Base-by-base conservation (phyloP, 2,888 invertebrate genomes). In the Limnephilus lunatus region DNA sequence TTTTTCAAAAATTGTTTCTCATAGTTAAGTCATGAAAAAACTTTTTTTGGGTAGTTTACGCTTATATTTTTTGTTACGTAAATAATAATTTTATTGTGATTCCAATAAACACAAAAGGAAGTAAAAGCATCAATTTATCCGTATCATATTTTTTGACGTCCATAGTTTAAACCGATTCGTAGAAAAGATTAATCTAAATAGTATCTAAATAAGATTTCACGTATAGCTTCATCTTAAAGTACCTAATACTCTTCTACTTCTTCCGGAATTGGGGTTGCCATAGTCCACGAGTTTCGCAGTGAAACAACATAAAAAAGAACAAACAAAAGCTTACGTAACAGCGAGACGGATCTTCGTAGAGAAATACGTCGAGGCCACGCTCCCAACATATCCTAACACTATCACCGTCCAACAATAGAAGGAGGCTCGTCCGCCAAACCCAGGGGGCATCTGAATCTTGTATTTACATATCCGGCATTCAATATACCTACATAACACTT, bases 381-480 rank as follows among this genome's bases (percentile, higher is more conserved):
- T 44, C 83, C 53, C 85, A 68, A 85, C 88, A 88, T 92, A 92
- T 92, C 92, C 88, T 90, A 53, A 92, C 92, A 90, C 92, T 91
- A 92, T 92, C 92, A 91, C 83, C 85, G 81, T 68, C 81, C 86
- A 90, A 92, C 91, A 88, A 88, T 88, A 68, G 91, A 25, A 32
- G 89, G 31, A 83, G 87, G 86, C 44, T n/a, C 30, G 44, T 44
- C 44, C n/a, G 25, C 39, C n/a, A 30, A 86, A 44, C 86, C 86
- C 44, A 86, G 86, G 39, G 30, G 44, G 44, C 88, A 68, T 88
- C 39, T 88, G 32, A 31, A 31, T 68, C 88, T 80, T 88, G 9
- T 32, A 88, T 53, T 87, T 68, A 68, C 68, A 68, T 68, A 68
- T 68, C 68, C 68, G 68, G 68, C 68, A 68, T 68, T 68, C 68